Conservation (phyloP, 2,888 invertebrate genomes). For the Neocrepidodera transversa region DNA sequence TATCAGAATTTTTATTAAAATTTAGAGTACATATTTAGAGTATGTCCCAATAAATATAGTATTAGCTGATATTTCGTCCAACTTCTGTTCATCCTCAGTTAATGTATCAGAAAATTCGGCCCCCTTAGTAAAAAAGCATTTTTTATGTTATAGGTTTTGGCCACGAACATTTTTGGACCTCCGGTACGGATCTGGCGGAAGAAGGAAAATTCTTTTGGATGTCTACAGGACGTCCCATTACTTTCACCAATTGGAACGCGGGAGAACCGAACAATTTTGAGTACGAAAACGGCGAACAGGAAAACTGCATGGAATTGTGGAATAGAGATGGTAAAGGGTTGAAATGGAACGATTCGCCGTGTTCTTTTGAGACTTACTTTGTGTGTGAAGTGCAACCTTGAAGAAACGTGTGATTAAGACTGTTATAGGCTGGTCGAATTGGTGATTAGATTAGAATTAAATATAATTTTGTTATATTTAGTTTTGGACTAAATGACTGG, state of each 20-base stretch:
- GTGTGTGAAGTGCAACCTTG: constrained; percentile 79
- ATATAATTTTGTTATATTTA: neutral
- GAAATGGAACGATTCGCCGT: constrained; percentile 94
- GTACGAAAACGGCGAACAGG: constrained; percentile 92
- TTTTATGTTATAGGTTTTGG: constrained; percentile 75
- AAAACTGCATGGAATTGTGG: constrained; percentile 91
- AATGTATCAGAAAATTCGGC: too few relatives aligned
- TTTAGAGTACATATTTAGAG: too few relatives aligned
- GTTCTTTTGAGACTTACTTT: constrained; percentile 91
- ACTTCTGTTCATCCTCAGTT: too few relatives aligned
- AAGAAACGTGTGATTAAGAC: constrained; percentile 4
- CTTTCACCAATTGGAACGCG: constrained; percentile 93
- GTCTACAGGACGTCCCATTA: constrained; percentile 87
- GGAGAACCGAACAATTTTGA: constrained; percentile 94
- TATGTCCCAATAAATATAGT: too few relatives aligned
- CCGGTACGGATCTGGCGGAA: constrained; percentile 89
- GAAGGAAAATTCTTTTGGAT: constrained; percentile 94
- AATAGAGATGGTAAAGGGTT: constrained; percentile 90
- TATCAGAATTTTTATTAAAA: too few relatives aligned
- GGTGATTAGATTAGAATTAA: neutral
- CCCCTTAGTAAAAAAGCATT: too few relatives aligned
- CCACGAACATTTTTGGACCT: constrained; percentile 93
- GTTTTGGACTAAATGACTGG: neutral
- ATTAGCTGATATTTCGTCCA: too few relatives aligned
- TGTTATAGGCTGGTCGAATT: constrained; percentile 1